Conservation (phyloP, 1,140 invertebrate species). For the Fopius arisanus region DNA sequence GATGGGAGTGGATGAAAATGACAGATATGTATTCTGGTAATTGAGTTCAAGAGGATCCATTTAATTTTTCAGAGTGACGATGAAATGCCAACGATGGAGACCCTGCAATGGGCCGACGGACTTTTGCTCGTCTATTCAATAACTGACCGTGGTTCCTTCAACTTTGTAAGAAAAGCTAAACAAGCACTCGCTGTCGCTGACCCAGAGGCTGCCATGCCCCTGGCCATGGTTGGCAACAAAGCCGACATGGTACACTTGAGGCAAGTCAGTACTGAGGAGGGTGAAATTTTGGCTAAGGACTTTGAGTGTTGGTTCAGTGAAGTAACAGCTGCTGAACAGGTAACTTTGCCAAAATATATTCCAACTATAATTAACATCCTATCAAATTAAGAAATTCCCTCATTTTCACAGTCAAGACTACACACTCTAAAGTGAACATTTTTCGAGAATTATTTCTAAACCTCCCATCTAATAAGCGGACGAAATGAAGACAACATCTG, state of each 20-base stretch:
- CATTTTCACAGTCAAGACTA: too few species aligned
- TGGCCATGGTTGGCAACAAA: constrained; percentile 88
- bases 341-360: constrained; percentile 54
- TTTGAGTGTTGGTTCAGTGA: constrained; percentile 89
- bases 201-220: constrained; percentile 73
- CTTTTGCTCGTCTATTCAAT: constrained; percentile 91
- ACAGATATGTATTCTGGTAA: neutral
- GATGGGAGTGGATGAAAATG: neutral
- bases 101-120: constrained; percentile 88
- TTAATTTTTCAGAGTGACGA: constrained; percentile 65
- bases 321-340: constrained; percentile 88
- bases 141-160: constrained; percentile 86
- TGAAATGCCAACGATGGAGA: constrained; percentile 79
- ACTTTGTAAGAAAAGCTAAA: constrained; percentile 80
- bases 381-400: too few species aligned
- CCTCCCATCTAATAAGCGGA: too few species aligned
- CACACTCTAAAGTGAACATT: too few species aligned
- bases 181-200: constrained; percentile 71
- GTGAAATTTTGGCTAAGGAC: constrained; percentile 86
- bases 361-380: neutral
- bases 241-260: constrained; percentile 90
- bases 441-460: too few species aligned
- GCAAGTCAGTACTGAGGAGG: constrained; percentile 88
- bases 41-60: too few species aligned
- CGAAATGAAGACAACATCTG: too few species aligned